Evolutionary conservation across 2,797 vertebrate genomes (phyloP).

Genomic region (Apogon hyalosoma): DNA sequence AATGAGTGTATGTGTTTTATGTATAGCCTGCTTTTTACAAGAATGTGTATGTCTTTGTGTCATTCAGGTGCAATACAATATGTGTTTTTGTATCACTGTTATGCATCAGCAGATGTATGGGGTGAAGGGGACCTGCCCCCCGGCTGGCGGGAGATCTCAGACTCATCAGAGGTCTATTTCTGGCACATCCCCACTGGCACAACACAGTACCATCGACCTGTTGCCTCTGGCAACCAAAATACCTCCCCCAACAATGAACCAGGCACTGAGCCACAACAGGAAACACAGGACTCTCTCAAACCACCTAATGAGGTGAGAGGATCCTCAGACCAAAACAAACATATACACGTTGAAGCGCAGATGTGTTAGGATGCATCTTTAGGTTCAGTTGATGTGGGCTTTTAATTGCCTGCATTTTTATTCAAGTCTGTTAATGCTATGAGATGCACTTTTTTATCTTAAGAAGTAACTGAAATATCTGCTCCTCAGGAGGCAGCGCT

Average conservation of each 20-base stretch:
- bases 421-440: not conserved
- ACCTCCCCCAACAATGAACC: constrained; percentile 42
- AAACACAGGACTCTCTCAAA: constrained; percentile 80
- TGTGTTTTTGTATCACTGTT: constrained; percentile 33
- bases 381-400: not conserved
- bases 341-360: not conserved
- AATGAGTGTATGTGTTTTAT: not conserved
- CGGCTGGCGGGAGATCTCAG: constrained; percentile 93
- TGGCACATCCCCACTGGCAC: constrained; percentile 96
- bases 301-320: constrained; percentile 84
- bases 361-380: not conserved
- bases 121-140: constrained; percentile 92
- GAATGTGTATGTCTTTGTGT: constrained; percentile 10
- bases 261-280: constrained; percentile 67
- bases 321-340: constrained; percentile 36
- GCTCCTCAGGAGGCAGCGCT: not conserved
- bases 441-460: constrained; percentile 1
- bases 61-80: constrained; percentile 4
- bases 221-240: constrained; percentile 74
- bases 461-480: not conserved
- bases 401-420: not conserved
- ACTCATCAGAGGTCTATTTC: constrained; percentile 93
- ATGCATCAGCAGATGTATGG: constrained; percentile 89
- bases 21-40: not conserved
- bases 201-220: constrained; percentile 92